Conservation (phyloP, 2,888 invertebrate genomes). For the Agrilus cyanescens region DNA sequence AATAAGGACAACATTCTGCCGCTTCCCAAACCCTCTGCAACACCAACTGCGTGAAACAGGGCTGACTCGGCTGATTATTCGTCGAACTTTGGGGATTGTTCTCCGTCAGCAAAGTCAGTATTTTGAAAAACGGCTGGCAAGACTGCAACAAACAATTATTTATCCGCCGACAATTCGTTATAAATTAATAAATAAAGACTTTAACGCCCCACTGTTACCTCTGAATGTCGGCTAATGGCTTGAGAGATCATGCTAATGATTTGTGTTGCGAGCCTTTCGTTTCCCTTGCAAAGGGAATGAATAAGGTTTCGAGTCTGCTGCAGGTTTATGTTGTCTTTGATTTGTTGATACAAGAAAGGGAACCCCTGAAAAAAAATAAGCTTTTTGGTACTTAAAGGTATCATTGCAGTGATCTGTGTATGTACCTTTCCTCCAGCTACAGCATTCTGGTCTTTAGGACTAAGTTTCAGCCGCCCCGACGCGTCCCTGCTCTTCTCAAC, state of each 20-base stretch:
- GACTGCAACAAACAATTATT: constrained; percentile 38
- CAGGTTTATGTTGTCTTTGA: constrained; percentile 83
- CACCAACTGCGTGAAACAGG: constrained; percentile 83
- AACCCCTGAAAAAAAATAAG: constrained; percentile 52
- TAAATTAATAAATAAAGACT: not conserved
- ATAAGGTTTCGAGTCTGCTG: constrained; percentile 86
- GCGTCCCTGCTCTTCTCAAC: constrained; percentile 80
- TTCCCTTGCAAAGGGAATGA: constrained; percentile 83
- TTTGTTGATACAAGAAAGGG: constrained; percentile 89
- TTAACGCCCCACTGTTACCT: constrained; percentile 41
- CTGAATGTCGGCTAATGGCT: constrained; percentile 81
- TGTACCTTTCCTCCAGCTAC: constrained; percentile 74
- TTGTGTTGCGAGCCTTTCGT: constrained; percentile 77
- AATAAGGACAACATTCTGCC: constrained; percentile 82
- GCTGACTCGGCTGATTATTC: constrained; percentile 57
- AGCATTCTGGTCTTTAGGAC: constrained; percentile 67
- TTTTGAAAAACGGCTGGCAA: constrained; percentile 85
- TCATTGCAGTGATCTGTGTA: constrained; percentile 6
- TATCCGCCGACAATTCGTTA: not conserved
- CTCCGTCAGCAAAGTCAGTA: constrained; percentile 79
- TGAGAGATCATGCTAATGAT: constrained; percentile 85
- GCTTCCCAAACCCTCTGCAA: constrained; percentile 82
- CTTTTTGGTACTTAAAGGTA: constrained; percentile 6
- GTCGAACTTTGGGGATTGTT: constrained; percentile 32
- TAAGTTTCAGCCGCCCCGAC: constrained; percentile 60